phyloP scores from a whole-genome alignment of 2,797 vertebrate genomes.

The Etheostoma perlongum region DNA sequence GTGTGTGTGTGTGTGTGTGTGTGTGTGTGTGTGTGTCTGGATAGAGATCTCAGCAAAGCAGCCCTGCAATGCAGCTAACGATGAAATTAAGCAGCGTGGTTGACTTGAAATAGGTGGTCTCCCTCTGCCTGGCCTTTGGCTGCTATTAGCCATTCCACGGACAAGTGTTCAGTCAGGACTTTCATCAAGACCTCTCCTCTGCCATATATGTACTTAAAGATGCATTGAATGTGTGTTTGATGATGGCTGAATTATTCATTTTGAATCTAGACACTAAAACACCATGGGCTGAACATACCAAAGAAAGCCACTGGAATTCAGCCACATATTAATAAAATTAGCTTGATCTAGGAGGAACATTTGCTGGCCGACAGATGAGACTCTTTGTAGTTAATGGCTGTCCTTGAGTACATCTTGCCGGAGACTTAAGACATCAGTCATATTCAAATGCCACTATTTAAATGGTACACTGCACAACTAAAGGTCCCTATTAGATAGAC shows the following conservation, averaged over 20 bases:
- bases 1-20: conserved; percentile 20
- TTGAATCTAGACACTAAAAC: conserved; percentile 79
- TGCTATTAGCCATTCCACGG: conserved; percentile 72
- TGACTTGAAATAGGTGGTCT: conserved; percentile 77
- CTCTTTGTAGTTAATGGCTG: conserved; percentile 85
- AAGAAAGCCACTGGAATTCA: conserved; percentile 77
- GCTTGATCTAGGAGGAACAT: conserved; percentile 78
- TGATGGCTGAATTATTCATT: conserved; percentile 86
- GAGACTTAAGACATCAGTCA: conserved; percentile 82
- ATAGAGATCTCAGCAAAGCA: conserved; percentile 73
- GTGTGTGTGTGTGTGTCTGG: conserved; percentile 19
- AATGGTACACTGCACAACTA: conserved; percentile 71
- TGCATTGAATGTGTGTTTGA: conserved; percentile 81
- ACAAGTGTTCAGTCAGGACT: conserved; percentile 70
- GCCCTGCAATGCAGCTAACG: conserved; percentile 72
- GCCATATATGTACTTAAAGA: conserved; percentile 77
- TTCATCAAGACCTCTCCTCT: conserved; percentile 78
- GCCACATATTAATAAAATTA: conserved; percentile 84
- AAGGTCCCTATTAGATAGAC: conserved; percentile 75
- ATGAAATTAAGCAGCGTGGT: conserved; percentile 72
- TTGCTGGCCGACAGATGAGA: conserved; percentile 77
- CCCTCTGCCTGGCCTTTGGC: conserved; percentile 73
- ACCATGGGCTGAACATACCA: conserved; percentile 81
- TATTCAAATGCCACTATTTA: conserved; percentile 83
- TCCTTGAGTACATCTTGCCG: conserved; percentile 75